A percentile compares a stretch with the other conserved stretches of the same genome.
Evolutionary conservation across 2,888 invertebrate genomes (phyloP).

Genomic region (Caenorhabditis japonica): DNA sequence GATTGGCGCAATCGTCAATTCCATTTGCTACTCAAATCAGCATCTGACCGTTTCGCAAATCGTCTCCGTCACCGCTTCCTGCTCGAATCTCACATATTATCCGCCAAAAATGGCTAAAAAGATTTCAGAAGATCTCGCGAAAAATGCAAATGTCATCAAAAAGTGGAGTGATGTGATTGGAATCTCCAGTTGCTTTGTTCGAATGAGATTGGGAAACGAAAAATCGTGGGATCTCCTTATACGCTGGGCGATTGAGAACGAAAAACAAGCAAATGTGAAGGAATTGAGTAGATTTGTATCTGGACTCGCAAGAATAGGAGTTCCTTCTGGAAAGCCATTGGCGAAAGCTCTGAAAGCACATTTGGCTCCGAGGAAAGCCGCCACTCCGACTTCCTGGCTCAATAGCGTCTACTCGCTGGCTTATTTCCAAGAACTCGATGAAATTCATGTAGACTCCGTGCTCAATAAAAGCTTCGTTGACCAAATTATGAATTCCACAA

Average conservation of each 20-base stretch:
- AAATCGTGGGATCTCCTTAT: slow-evolving; percentile 32
- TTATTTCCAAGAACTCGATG: slow-evolving; percentile 45
- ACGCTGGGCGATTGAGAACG: slow-evolving; percentile 36
- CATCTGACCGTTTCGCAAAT: slow-evolving; percentile 34
- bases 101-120: slow-evolving; percentile 17
- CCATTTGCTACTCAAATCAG: slow-evolving; percentile 11
- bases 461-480: slow-evolving; percentile 47
- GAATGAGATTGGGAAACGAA: slow-evolving; percentile 40
- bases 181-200: slow-evolving; percentile 20
- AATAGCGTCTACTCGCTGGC: slow-evolving; percentile 42
- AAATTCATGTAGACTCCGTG: slow-evolving; percentile 36
- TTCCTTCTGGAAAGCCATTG: slow-evolving; percentile 29
- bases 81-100: slow-evolving; percentile 18
- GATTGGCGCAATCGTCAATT: slow-evolving; percentile 14
- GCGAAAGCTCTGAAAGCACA: slow-evolving; percentile 21
- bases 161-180: slow-evolving; percentile 36
- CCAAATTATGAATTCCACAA: slow-evolving; percentile 18
- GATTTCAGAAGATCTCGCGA: slow-evolving; percentile 19
- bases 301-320: slow-evolving; percentile 27
- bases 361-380: slow-evolving; percentile 2
- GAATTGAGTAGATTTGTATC: slow-evolving; percentile 36
- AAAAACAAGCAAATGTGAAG: slow-evolving; percentile 2
- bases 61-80: slow-evolving; percentile 13
- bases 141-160: slow-evolving; percentile 36
- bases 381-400: slow-evolving; percentile 19